Conservation (phyloP, 2,888 invertebrate genomes). For the Pseudococcus jackbeardsleyi region DNA sequence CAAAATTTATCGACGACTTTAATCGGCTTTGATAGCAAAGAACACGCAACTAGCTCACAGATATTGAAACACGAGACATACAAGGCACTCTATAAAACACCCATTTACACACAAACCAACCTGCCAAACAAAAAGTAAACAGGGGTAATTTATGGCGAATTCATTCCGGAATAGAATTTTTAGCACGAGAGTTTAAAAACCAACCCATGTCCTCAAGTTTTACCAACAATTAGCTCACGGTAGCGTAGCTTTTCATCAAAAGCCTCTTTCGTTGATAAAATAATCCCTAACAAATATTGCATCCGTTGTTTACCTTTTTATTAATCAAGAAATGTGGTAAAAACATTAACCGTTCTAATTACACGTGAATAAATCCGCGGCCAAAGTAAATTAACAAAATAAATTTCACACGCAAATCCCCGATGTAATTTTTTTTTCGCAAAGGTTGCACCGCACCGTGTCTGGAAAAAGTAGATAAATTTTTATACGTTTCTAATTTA, state of each 20-base stretch:
- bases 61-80: too few relatives aligned
- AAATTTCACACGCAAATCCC: neutral
- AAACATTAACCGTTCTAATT: constrained; percentile 1
- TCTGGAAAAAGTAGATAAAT: constrained; percentile 13
- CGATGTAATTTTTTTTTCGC: neutral
- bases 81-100: too few relatives aligned
- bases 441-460: neutral
- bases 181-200: neutral
- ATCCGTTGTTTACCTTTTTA: constrained; percentile 13
- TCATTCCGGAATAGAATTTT: too few relatives aligned
- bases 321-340: constrained; percentile 13
- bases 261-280: neutral
- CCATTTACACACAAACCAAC: too few relatives aligned
- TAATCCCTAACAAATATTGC: constrained; percentile 5
- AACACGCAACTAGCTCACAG: too few relatives aligned
- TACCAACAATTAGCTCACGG: neutral
- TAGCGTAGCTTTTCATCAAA: neutral
- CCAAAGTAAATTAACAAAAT: neutral
- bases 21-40: too few relatives aligned
- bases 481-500: constrained; percentile 1
- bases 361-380: neutral
- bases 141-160: too few relatives aligned
- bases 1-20: neutral
- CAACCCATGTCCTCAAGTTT: neutral
- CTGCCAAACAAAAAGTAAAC: too few relatives aligned